Conservation (phyloP, 2,888 invertebrate genomes). For the Drosophila kambysellisi region DNA sequence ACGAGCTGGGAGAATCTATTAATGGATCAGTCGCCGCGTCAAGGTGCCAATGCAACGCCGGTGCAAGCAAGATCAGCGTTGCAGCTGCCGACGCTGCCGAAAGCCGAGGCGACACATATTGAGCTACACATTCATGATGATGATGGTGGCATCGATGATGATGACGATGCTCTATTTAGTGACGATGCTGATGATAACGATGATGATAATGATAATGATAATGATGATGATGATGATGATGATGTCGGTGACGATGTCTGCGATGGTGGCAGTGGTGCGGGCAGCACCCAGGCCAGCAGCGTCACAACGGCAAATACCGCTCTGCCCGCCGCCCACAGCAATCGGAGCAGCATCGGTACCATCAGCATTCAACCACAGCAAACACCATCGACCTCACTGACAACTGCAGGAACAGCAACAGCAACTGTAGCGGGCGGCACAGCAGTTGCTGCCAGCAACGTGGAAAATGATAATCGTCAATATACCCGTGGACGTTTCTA, state of each 20-base stretch:
- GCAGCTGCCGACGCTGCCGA: background rate
- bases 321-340: conserved; percentile 28
- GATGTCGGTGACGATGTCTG: conserved; percentile 60
- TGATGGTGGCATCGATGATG: conserved; percentile 56
- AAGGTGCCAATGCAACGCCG: conserved; percentile 29
- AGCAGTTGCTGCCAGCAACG: conserved; percentile 25
- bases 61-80: conserved; percentile 3
- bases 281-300: conserved; percentile 42
- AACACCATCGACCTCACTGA: background rate
- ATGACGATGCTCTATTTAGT: conserved; percentile 21
- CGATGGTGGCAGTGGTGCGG: conserved; percentile 48
- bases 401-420: conserved; percentile 26
- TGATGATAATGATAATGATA: conserved; percentile 40
- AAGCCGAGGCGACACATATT: conserved; percentile 22
- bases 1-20: conserved; percentile 85
- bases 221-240: conserved; percentile 40
- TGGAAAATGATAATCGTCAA: conserved; percentile 82
- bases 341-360: conserved; percentile 66
- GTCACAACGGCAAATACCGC: conserved; percentile 36
- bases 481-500: conserved; percentile 83
- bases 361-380: conserved; percentile 58
- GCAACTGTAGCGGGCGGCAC: background rate
- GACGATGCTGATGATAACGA: conserved; percentile 50
- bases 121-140: conserved; percentile 66
- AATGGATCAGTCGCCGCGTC: conserved; percentile 70